Percentiles rank a stretch among this genome's conserved stretches.
These are phyloP conservation scores for Cardiocondyla obscurior DNA, from an alignment of 1,140 invertebrate genomes.

Conservation along the genomic window DNA sequence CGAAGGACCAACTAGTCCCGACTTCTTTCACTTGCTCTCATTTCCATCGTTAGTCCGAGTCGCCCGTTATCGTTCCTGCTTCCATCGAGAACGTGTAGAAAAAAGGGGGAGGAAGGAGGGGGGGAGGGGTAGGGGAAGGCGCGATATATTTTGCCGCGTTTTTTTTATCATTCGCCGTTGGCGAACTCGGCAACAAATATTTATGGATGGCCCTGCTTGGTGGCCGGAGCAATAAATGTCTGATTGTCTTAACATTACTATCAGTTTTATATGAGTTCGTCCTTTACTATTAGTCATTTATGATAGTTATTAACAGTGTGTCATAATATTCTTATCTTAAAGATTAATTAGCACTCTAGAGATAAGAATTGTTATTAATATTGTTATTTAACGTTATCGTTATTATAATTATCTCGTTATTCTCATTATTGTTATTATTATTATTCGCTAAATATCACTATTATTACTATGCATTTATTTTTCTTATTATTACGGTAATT, in stretches of 20 bases:
- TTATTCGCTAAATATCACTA: conserved; percentile 59
- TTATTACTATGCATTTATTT: conserved; percentile 52
- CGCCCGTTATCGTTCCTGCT: background rate
- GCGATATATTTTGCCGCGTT: conserved; percentile 3
- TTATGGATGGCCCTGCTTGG: conserved; percentile 66
- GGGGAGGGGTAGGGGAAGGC: no score
- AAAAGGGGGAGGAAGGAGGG: conserved; percentile 20
- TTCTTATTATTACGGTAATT: conserved; percentile 44
- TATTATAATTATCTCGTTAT: conserved; percentile 48
- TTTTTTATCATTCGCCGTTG: conserved; percentile 23
- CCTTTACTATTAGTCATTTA: conserved; percentile 58
- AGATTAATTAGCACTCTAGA: conserved; percentile 56
- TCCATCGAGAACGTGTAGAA: background rate
- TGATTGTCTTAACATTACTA: conserved; percentile 84
- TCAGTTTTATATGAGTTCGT: conserved; percentile 75
- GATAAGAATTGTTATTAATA: conserved; percentile 34
- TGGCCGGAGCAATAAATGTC: conserved; percentile 80
- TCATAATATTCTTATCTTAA: conserved; percentile 43
- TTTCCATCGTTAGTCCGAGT: background rate
- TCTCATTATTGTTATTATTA: conserved; percentile 61
- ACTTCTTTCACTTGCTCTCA: background rate
- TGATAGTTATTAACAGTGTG: conserved; percentile 62
- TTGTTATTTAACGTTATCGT: conserved; percentile 57
- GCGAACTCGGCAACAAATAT: conserved; percentile 62
- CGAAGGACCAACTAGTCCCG: conserved; percentile 3